phyloP scores from a whole-genome alignment of 2,797 vertebrate genomes.

The Peromyscus nudipes region DNA sequence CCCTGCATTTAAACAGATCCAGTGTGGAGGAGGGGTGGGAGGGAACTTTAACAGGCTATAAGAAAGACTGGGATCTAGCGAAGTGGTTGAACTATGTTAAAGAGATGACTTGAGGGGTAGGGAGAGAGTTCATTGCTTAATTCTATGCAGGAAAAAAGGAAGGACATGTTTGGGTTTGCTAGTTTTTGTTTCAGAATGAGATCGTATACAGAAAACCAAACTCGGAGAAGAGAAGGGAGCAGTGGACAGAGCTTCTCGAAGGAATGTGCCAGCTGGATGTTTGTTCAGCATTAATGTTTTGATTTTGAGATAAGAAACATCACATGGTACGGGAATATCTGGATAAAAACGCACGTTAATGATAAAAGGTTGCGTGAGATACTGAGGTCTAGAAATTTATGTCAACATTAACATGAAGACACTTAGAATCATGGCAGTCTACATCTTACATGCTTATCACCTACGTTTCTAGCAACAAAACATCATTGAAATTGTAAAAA shows the following conservation, averaged over 20 bases:
- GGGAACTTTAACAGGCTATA: not conserved
- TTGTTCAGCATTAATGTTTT: not conserved
- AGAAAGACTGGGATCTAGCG: not conserved
- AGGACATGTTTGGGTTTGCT: not conserved
- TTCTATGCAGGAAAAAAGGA: slow-evolving; percentile 2
- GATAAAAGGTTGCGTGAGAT: slow-evolving; percentile 36
- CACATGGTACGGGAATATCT: not conserved
- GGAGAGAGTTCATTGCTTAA: not conserved
- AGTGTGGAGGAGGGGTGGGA: not conserved
- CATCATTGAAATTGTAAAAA: slow-evolving; percentile 1
- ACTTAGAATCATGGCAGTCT: not conserved
- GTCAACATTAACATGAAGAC: not conserved
- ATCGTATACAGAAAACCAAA: not conserved
- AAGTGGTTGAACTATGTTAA: slow-evolving; percentile 6
- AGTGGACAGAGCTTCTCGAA: not conserved
- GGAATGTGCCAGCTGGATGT: not conserved
- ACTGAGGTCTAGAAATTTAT: not conserved
- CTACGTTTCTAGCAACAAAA: slow-evolving; percentile 3
- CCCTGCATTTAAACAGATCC: slow-evolving; percentile 34
- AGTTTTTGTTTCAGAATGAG: slow-evolving; percentile 3
- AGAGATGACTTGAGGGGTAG: not conserved
- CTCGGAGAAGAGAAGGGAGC: not conserved
- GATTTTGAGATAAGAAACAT: slow-evolving; percentile 47
- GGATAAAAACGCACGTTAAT: not conserved
- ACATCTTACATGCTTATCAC: not conserved